Conservation (phyloP, 92 coral and sea anemone species). For the Micromussa lordhowensis region DNA sequence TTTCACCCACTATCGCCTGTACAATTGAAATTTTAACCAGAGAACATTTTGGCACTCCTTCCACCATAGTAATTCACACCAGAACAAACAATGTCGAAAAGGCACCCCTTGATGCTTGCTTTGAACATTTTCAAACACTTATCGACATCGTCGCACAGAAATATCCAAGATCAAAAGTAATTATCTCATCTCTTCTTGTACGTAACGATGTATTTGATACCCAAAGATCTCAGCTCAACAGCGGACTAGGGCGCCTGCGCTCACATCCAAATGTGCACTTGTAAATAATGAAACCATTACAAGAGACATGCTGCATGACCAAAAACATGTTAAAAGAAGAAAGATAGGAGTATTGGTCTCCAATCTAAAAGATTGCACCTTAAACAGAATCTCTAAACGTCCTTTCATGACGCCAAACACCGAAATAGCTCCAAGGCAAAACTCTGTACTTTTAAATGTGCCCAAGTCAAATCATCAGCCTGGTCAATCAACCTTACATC, state of each 20-base stretch:
- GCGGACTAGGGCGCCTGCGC: slow-evolving; percentile 1
- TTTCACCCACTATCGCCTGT: slow-evolving; percentile 15
- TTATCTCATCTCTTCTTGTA: slow-evolving; percentile 34
- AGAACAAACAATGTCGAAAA: slow-evolving; percentile 44
- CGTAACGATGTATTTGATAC: slow-evolving; percentile 21
- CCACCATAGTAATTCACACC: slow-evolving; percentile 9
- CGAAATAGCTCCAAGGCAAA: too few species aligned
- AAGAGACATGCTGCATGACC: background rate
- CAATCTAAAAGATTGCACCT: slow-evolving; percentile 33
- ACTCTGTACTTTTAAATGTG: too few species aligned
- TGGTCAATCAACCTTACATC: too few species aligned
- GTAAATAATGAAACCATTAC: slow-evolving; percentile 45
- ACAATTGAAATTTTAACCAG: background rate
- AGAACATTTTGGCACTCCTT: slow-evolving; percentile 6
- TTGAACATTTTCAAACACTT: slow-evolving; percentile 7
- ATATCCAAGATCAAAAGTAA: slow-evolving; percentile 28
- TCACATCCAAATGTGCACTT: too few species aligned
- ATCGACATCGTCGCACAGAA: slow-evolving; percentile 36
- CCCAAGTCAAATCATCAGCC: too few species aligned
- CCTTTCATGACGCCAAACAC: background rate
- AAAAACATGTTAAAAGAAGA: slow-evolving; percentile 36
- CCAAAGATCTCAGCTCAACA: slow-evolving; percentile 10
- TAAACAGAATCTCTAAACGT: slow-evolving; percentile 14
- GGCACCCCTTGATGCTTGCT: slow-evolving; percentile 15
- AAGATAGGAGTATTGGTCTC: slow-evolving; percentile 41